These are phyloP conservation scores for Sinella curviseta DNA, from an alignment of 1,140 invertebrate genomes.

Conservation along the genomic window DNA sequence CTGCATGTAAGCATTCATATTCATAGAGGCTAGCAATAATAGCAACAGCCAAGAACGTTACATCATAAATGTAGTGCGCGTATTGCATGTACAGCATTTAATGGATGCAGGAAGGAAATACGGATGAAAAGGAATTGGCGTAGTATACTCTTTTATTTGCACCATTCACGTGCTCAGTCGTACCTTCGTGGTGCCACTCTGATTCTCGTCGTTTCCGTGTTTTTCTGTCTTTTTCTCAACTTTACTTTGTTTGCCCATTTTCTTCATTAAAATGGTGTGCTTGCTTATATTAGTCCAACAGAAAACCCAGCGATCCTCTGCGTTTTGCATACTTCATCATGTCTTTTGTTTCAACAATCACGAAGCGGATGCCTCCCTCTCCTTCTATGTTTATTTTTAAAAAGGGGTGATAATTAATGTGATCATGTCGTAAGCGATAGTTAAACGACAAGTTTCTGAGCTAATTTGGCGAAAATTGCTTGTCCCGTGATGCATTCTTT, in stretches of 20 bases:
- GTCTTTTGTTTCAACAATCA: too few relatives aligned
- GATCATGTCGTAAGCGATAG: not conserved
- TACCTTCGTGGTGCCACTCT: constrained; percentile 14
- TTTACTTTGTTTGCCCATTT: not conserved
- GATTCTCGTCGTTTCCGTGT: constrained; percentile 13
- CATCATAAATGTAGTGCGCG: not conserved
- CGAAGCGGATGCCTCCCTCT: not conserved
- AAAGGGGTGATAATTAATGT: not conserved
- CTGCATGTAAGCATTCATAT: not conserved
- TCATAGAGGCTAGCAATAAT: not conserved
- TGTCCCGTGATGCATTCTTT: not conserved
- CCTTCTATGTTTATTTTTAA: too few relatives aligned
- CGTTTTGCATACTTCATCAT: too few relatives aligned
- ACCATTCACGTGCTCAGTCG: not conserved
- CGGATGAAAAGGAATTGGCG: constrained; percentile 5
- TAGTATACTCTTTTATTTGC: not conserved
- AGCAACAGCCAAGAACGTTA: not conserved
- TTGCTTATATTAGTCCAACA: not conserved
- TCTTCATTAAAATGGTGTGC: not conserved
- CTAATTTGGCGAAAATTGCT: not conserved
- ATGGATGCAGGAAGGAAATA: constrained; percentile 15
- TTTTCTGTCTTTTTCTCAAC: not conserved
- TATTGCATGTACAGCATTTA: not conserved
- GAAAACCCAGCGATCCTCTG: too few relatives aligned
- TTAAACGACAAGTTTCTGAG: not conserved